Conservation (phyloP, 1,140 invertebrate genomes). For the Calephelis virginiensis region DNA sequence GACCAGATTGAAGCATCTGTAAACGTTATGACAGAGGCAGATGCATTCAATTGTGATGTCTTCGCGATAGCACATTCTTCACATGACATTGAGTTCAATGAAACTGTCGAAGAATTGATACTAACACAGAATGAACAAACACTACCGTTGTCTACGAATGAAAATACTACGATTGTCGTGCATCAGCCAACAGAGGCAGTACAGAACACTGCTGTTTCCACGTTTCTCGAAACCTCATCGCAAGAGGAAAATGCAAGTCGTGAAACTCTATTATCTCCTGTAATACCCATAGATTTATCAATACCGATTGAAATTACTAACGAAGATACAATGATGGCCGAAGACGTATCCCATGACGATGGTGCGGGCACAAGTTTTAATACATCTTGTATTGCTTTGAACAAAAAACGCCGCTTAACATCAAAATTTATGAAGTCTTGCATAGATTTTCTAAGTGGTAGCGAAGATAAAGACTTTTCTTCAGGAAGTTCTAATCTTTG, state of each 20-base stretch:
- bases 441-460: conserved; percentile 24
- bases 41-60: conserved; percentile 4
- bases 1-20: conserved; percentile 3
- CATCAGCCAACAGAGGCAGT: conserved; percentile 1
- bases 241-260: conserved; percentile 7
- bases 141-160: background rate
- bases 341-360: conserved; percentile 4
- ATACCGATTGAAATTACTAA: conserved; percentile 6
- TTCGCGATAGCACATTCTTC: background rate
- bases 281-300: conserved; percentile 3
- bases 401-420: conserved; percentile 8
- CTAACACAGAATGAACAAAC: background rate
- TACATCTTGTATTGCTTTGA: conserved; percentile 8
- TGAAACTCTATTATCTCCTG: background rate
- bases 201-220: background rate
- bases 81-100: too few species aligned
- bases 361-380: conserved; percentile 7
- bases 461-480: conserved; percentile 23
- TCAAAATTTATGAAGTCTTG: conserved; percentile 17
- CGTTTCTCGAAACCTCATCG: conserved; percentile 5
- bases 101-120: background rate
- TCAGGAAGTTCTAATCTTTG: conserved; percentile 24
- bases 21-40: conserved; percentile 1
- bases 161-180: background rate
- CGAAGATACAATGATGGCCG: conserved; percentile 9